Percentiles rank a stretch among this genome's conserved stretches.
phyloP scores from a whole-genome alignment of 1,140 invertebrate genomes.

The Microplitis mediator region DNA sequence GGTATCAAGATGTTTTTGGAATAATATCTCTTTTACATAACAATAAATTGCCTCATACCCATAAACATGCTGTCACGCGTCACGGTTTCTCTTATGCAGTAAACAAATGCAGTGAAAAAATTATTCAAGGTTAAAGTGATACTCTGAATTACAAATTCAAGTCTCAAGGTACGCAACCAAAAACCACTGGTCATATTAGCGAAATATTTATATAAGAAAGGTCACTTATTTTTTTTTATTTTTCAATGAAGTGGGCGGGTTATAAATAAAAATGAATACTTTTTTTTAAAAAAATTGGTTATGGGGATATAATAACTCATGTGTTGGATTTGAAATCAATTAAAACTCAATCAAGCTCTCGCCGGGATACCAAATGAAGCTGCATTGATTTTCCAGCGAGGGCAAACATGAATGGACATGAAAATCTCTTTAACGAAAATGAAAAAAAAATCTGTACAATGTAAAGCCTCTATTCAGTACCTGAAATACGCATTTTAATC shows the following conservation, averaged over 20 bases:
- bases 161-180: neutral
- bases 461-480: no score
- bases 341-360: slow-evolving; percentile 12
- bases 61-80: slow-evolving; percentile 15
- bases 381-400: neutral
- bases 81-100: slow-evolving; percentile 19
- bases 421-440: neutral
- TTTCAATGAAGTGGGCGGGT: neutral
- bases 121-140: slow-evolving; percentile 6
- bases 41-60: slow-evolving; percentile 16
- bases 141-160: slow-evolving; percentile 12
- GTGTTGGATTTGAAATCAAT: neutral
- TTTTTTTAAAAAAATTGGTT: neutral
- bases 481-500: no score
- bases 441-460: neutral
- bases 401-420: neutral
- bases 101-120: slow-evolving; percentile 19
- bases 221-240: no score
- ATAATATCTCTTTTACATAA: slow-evolving; percentile 1
- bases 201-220: no score
- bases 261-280: neutral
- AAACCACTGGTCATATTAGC: no score
- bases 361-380: neutral
- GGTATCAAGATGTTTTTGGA: neutral
- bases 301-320: neutral